phyloP scores from a whole-genome alignment of 2,888 invertebrate species.

The Dryocosmus kuriphilus region DNA sequence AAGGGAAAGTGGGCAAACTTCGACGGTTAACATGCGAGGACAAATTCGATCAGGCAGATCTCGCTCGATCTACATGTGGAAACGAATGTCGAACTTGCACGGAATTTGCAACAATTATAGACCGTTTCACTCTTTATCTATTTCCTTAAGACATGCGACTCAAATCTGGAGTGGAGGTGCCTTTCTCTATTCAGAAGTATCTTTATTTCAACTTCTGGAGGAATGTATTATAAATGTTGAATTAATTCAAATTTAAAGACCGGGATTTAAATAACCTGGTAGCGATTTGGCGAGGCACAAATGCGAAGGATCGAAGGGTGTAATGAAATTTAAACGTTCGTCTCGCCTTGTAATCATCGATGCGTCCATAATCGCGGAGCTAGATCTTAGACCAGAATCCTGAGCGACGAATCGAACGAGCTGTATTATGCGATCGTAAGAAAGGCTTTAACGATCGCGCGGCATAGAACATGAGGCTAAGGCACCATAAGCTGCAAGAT shows the following conservation, averaged over 20 bases:
- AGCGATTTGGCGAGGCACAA: neutral
- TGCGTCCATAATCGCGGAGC: neutral
- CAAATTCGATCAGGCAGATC: conserved; percentile 47
- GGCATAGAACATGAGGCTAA: conserved; percentile 26
- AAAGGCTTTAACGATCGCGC: conserved; percentile 22
- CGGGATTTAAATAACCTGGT: neutral
- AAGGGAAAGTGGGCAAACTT: conserved; percentile 34
- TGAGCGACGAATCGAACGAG: conserved; percentile 16
- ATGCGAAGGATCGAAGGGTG: neutral
- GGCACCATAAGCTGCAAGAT: conserved; percentile 57
- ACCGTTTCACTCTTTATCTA: conserved; percentile 33
- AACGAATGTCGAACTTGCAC: conserved; percentile 35
- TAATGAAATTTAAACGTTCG: conserved; percentile 31
- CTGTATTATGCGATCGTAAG: conserved; percentile 23
- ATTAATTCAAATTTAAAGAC: neutral
- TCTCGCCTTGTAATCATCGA: conserved; percentile 20
- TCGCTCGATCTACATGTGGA: conserved; percentile 30
- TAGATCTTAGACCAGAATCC: conserved; percentile 16
- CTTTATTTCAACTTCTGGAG: neutral
- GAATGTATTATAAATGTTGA: neutral
- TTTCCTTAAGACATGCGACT: conserved; percentile 24
- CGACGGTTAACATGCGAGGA: conserved; percentile 47
- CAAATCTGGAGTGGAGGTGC: neutral
- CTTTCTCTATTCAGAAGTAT: conserved; percentile 11
- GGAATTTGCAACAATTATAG: conserved; percentile 39